Percentiles rank a stretch among this genome's conserved stretches.
These are phyloP conservation scores for Rhingia rostrata DNA, from an alignment of 2,888 invertebrate species.

Conservation along the genomic window DNA sequence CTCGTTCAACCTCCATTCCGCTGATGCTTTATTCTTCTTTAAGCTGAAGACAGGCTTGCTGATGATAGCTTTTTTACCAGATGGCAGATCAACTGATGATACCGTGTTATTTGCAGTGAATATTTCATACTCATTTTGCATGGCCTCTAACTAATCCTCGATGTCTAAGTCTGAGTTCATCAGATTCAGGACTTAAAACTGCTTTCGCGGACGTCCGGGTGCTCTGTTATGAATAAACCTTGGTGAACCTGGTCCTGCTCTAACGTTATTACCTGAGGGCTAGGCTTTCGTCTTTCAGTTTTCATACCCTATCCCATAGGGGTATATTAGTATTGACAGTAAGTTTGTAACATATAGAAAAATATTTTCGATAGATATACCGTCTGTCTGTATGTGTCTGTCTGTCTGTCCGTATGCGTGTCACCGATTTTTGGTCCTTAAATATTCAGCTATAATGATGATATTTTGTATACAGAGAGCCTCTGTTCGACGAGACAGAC, in stretches of 20 bases:
- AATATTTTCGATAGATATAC: no score
- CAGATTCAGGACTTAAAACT: neutral
- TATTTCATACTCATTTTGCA: constrained; percentile 10
- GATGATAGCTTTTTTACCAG: constrained; percentile 14
- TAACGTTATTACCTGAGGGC: neutral
- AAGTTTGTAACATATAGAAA: no score
- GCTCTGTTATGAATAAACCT: neutral
- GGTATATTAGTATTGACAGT: no score
- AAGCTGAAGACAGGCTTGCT: neutral
- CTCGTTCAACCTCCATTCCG: no score
- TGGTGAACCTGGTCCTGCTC: neutral
- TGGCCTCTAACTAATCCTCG: neutral
- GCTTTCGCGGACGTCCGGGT: neutral
- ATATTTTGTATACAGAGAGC: no score
- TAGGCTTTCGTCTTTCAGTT: neutral
- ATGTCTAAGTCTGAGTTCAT: neutral
- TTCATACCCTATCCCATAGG: no score
- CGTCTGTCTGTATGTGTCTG: no score
- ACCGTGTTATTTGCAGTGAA: constrained; percentile 2
- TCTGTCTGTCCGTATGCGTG: no score
- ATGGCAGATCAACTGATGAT: neutral
- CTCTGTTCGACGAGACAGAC: no score
- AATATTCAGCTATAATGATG: no score
- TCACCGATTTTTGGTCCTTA: no score
- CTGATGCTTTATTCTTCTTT: neutral